Percentiles rank a stretch among this genome's conserved stretches.
Evolutionary conservation across 2,888 invertebrate species (phyloP).

Genomic region (Acronicta psi): DNA sequence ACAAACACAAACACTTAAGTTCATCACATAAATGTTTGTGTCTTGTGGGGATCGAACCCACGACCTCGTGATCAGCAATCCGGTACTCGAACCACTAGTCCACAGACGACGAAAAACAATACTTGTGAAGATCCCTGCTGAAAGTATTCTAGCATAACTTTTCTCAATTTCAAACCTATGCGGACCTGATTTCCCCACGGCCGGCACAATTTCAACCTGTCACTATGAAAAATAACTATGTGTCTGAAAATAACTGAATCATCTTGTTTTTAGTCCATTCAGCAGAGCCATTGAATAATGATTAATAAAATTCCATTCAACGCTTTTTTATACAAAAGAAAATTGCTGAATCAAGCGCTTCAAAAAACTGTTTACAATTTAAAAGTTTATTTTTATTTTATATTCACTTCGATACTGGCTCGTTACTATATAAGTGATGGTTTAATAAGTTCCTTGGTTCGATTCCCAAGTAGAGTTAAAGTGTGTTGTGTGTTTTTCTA

Average conservation of each 20-base stretch:
- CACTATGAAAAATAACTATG: slow-evolving; percentile 43
- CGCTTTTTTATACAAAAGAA: slow-evolving; percentile 7
- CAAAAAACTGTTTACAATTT: not conserved
- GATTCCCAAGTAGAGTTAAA: too few species aligned
- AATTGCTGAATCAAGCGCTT: slow-evolving; percentile 5
- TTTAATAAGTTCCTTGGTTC: too few species aligned
- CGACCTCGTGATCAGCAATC: too few species aligned
- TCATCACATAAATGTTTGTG: too few species aligned
- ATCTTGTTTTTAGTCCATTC: slow-evolving; percentile 31
- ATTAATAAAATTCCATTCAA: slow-evolving; percentile 27
- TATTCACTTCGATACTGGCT: too few species aligned
- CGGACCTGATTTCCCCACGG: slow-evolving; percentile 42
- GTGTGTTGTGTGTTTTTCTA: too few species aligned
- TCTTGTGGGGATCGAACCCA: too few species aligned
- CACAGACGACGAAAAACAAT: too few species aligned
- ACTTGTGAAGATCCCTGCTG: too few species aligned
- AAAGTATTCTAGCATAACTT: slow-evolving; percentile 5
- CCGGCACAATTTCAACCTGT: slow-evolving; percentile 33
- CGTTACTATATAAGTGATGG: too few species aligned
- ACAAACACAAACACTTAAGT: too few species aligned
- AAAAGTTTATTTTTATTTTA: not conserved
- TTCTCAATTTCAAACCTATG: slow-evolving; percentile 10
- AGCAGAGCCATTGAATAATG: slow-evolving; percentile 21
- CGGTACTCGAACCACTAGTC: too few species aligned
- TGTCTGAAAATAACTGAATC: slow-evolving; percentile 26